These are phyloP conservation scores for Pomacea canaliculata DNA, from an alignment of 2,888 invertebrate genomes.

Conservation along the genomic window DNA sequence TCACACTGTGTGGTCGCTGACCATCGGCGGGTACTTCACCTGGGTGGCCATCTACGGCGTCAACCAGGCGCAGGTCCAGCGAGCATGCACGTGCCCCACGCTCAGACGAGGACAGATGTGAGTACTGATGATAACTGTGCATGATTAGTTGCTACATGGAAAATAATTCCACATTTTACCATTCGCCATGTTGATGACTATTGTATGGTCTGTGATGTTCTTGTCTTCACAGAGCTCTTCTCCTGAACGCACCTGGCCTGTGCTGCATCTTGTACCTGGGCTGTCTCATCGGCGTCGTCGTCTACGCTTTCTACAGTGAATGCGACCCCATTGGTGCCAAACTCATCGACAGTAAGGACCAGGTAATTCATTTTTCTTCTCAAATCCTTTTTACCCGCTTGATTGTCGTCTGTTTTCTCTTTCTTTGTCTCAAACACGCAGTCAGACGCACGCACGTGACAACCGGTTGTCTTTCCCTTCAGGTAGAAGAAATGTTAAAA, in stretches of 20 bases:
- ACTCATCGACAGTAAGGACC: conserved; percentile 71
- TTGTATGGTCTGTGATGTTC: too few species aligned
- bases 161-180: too few species aligned
- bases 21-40: conserved; percentile 89
- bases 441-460: too few species aligned
- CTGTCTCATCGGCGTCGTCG: conserved; percentile 87
- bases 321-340: conserved; percentile 87
- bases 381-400: neutral
- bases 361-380: conserved; percentile 66
- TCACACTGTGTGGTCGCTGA: conserved; percentile 88
- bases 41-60: conserved; percentile 95
- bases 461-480: too few species aligned
- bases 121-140: conserved; percentile 26
- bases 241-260: conserved; percentile 81
- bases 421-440: too few species aligned
- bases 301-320: conserved; percentile 83
- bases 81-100: conserved; percentile 87
- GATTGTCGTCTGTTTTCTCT: neutral
- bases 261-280: conserved; percentile 85
- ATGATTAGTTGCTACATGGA: neutral
- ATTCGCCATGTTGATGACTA: too few species aligned
- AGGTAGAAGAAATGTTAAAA: too few species aligned
- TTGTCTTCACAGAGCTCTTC: conserved; percentile 76
- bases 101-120: conserved; percentile 78
- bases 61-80: conserved; percentile 94